Percentiles rank a stretch among this genome's conserved stretches.
Conservation (phyloP, 2,888 invertebrate species). For the Venusia cambrica region DNA sequence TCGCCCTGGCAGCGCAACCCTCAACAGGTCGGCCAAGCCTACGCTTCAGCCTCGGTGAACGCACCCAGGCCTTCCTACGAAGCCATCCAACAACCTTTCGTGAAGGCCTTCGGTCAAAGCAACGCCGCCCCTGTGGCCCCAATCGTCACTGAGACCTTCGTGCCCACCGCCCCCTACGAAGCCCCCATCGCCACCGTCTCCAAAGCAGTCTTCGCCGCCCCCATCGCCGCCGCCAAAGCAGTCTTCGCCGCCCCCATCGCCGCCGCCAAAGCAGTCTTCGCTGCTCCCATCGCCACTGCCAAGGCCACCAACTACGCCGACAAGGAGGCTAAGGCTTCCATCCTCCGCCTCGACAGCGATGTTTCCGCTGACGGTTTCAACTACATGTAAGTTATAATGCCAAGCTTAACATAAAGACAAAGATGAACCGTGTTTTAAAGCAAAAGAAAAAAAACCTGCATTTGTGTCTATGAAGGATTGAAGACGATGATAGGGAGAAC, state of each 20-base stretch:
- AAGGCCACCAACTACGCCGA: conserved; percentile 8
- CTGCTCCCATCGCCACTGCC: conserved; percentile 2
- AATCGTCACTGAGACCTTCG: not conserved
- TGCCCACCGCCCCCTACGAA: not conserved
- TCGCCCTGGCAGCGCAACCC: conserved; percentile 14
- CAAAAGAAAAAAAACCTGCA: no score
- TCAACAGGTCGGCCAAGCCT: conserved; percentile 11
- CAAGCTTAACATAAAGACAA: no score
- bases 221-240: conserved; percentile 9
- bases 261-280: conserved; percentile 8
- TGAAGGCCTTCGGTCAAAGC: no score
- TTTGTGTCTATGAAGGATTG: no score
- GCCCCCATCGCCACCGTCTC: conserved; percentile 11
- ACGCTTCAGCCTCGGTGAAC: conserved; percentile 6
- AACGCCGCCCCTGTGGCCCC: no score
- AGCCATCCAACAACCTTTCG: conserved; percentile 7
- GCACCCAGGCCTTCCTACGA: conserved; percentile 6
- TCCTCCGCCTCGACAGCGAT: conserved; percentile 19
- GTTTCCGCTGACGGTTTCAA: conserved; percentile 21
- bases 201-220: conserved; percentile 8
- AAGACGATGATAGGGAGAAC: no score
- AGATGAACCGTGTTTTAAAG: no score
- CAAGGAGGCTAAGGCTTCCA: conserved; percentile 17
- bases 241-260: not conserved
- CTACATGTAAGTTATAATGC: conserved; percentile 24